Evolutionary conservation across 2,888 invertebrate species (phyloP).

Genomic region (Leptinotarsa haldemani): DNA sequence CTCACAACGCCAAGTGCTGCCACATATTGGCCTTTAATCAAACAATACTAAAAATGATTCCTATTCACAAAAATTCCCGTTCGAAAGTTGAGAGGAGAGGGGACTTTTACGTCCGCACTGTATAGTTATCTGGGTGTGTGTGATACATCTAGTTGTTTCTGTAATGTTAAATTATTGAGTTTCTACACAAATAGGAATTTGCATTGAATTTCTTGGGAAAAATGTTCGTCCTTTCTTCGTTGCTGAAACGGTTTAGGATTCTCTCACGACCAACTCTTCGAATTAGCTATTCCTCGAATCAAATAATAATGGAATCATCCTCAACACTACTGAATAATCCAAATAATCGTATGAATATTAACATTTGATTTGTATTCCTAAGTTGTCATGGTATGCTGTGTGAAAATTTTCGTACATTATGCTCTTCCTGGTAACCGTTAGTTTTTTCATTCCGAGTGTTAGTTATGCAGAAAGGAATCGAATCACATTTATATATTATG

Average conservation of each 20-base stretch:
- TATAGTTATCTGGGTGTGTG: too few species aligned
- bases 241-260: neutral
- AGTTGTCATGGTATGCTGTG: constrained; percentile 2
- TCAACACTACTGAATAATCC: constrained; percentile 16
- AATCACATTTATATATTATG: too few species aligned
- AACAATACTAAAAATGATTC: too few species aligned
- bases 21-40: too few species aligned
- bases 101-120: too few species aligned
- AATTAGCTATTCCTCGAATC: constrained; percentile 9
- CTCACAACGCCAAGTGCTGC: too few species aligned
- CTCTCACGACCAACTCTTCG: constrained; percentile 7
- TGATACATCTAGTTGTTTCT: too few species aligned
- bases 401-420: constrained; percentile 15
- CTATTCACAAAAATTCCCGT: too few species aligned
- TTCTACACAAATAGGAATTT: neutral
- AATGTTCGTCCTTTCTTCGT: neutral
- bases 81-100: too few species aligned
- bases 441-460: neutral
- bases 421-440: neutral
- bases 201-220: neutral
- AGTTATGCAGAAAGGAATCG: neutral
- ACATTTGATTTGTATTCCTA: constrained; percentile 8
- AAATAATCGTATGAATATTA: constrained; percentile 15
- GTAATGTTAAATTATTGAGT: too few species aligned
- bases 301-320: constrained; percentile 11